A percentile compares a stretch with the other conserved stretches of the same genome.
These are phyloP conservation scores for Sebastes oblongus DNA, from an alignment of 2,797 vertebrate species.

Conservation along the genomic window DNA sequence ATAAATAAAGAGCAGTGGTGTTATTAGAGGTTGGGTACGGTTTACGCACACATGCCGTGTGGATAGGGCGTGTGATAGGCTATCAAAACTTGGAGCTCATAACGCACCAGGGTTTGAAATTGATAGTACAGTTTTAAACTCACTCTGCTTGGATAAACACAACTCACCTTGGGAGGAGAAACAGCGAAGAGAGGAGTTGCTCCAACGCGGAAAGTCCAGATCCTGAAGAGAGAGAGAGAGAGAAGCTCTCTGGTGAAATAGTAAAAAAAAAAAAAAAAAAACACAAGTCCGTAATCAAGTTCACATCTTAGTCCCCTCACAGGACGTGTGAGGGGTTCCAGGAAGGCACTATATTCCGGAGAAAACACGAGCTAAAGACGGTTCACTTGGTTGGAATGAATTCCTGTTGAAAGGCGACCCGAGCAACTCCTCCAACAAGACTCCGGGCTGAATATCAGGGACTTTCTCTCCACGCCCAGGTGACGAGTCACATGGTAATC, in stretches of 20 bases:
- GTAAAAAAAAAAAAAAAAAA: background rate
- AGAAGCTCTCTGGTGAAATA: background rate
- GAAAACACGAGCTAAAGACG: slow-evolving; percentile 19
- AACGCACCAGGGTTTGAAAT: slow-evolving; percentile 12
- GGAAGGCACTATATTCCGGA: slow-evolving; percentile 74
- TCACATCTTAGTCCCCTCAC: slow-evolving; percentile 67
- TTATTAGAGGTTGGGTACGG: background rate
- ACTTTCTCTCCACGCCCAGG: slow-evolving; percentile 86
- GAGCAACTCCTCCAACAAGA: slow-evolving; percentile 70
- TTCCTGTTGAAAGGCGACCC: slow-evolving; percentile 42
- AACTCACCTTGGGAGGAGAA: slow-evolving; percentile 79
- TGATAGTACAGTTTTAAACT: slow-evolving; percentile 1
- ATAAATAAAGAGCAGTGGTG: background rate
- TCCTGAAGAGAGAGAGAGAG: background rate
- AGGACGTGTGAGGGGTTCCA: slow-evolving; percentile 20
- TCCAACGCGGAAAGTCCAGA: slow-evolving; percentile 51
- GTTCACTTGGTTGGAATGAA: slow-evolving; percentile 11
- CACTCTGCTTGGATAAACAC: background rate
- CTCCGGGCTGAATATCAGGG: slow-evolving; percentile 38
- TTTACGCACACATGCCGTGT: background rate
- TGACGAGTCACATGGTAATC: slow-evolving; percentile 83
- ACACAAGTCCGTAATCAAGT: slow-evolving; percentile 67
- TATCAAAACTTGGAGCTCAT: slow-evolving; percentile 30
- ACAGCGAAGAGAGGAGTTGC: slow-evolving; percentile 50
- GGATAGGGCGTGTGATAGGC: slow-evolving; percentile 9